Evolutionary conservation across 1,140 invertebrate species (phyloP).

Genomic region (Aporrectodea caliginosa): DNA sequence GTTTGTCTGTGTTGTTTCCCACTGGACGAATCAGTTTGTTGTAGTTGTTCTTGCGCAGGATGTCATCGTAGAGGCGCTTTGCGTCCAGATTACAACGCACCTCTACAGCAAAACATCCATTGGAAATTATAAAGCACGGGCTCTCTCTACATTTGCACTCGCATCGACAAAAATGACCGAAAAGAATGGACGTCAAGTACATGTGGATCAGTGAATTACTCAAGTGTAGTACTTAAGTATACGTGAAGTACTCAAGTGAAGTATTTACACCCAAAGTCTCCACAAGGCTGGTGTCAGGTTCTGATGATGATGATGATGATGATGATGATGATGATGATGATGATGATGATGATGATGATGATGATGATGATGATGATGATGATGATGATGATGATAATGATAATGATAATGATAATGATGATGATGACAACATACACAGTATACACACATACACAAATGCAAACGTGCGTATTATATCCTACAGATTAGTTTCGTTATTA

Average conservation of each 20-base stretch:
- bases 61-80: constrained; percentile 64
- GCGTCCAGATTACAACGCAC: constrained; percentile 45
- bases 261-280: neutral
- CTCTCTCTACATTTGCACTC: neutral
- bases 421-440: neutral
- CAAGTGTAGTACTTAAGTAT: neutral
- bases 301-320: constrained; percentile 2
- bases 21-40: constrained; percentile 92
- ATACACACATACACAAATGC: too few relatives aligned
- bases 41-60: constrained; percentile 79
- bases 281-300: too few relatives aligned
- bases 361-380: constrained; percentile 3
- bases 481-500: too few relatives aligned
- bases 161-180: too few relatives aligned
- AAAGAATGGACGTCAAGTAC: neutral
- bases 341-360: neutral
- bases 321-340: neutral
- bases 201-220: too few relatives aligned
- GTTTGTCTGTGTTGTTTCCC: constrained; percentile 82
- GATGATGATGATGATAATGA: constrained; percentile 1
- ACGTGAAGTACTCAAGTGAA: neutral
- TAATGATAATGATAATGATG: neutral
- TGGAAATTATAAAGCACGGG: neutral
- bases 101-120: neutral
- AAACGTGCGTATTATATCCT: too few relatives aligned